These are phyloP conservation scores for Lasioglossum zephyrum DNA, from an alignment of 2,888 invertebrate species.

Conservation along the genomic window DNA sequence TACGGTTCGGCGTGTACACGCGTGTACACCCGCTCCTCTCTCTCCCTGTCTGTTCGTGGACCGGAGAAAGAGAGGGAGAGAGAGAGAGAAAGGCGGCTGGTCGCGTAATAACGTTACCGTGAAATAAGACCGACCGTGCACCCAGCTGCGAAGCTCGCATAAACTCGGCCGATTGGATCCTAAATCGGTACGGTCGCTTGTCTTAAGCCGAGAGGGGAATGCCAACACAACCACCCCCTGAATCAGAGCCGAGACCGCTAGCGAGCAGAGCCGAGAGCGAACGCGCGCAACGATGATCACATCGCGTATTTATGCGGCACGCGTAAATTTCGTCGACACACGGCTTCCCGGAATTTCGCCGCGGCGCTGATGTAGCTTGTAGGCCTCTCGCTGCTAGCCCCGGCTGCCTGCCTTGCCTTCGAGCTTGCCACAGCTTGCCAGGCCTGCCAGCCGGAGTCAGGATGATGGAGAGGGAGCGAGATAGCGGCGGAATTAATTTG, in stretches of 20 bases:
- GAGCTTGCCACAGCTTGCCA: neutral
- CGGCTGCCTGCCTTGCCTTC: neutral
- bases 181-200: constrained; percentile 76
- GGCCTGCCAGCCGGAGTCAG: constrained; percentile 34
- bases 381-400: constrained; percentile 4
- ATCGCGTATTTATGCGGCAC: constrained; percentile 72
- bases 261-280: constrained; percentile 1
- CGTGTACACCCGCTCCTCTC: constrained; percentile 28
- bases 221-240: constrained; percentile 69
- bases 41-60: neutral
- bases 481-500: constrained; percentile 70
- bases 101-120: constrained; percentile 73
- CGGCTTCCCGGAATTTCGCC: constrained; percentile 70
- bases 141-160: constrained; percentile 78
- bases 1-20: constrained; percentile 45
- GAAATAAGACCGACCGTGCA: constrained; percentile 74
- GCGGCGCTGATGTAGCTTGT: constrained; percentile 52
- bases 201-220: constrained; percentile 67
- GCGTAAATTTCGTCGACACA: constrained; percentile 71
- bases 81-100: constrained; percentile 15
- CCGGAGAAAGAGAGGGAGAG: neutral
- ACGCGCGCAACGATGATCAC: constrained; percentile 67
- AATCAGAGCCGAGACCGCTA: constrained; percentile 53
- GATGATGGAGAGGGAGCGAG: constrained; percentile 61
- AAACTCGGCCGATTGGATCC: constrained; percentile 78